Conservation (phyloP, 2,797 vertebrate genomes). For the Atherinosoma microstoma region DNA sequence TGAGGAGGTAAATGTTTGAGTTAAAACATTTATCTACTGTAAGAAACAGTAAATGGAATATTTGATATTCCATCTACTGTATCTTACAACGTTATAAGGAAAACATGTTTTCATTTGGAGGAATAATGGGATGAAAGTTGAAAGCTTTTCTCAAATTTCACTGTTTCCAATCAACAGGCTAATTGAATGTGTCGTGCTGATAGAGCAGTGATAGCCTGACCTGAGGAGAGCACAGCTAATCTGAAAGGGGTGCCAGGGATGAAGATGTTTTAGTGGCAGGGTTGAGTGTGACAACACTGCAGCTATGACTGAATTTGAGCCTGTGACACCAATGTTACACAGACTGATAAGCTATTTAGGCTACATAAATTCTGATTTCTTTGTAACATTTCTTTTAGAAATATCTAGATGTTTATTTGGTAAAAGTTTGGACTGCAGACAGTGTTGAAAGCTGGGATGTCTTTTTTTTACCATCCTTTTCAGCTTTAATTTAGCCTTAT, state of each 20-base stretch:
- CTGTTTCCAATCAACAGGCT: not conserved
- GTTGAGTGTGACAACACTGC: constrained; percentile 22
- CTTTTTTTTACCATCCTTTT: not conserved
- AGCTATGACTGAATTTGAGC: not conserved
- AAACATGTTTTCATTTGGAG: not conserved
- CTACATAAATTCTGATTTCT: not conserved
- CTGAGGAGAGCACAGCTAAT: constrained; percentile 34
- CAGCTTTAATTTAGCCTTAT: constrained; percentile 13
- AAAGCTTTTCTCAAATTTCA: constrained; percentile 15
- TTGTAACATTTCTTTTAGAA: constrained; percentile 1
- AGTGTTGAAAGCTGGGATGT: constrained; percentile 20
- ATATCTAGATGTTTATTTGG: constrained; percentile 8
- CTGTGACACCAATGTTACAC: constrained; percentile 4
- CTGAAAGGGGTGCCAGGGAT: constrained; percentile 27
- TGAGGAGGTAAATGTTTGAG: not conserved
- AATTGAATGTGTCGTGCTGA: constrained; percentile 6
- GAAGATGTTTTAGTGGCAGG: constrained; percentile 11
- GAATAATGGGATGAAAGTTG: not conserved
- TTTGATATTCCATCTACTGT: not conserved
- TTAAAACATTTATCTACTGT: no score
- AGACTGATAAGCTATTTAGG: constrained; percentile 14
- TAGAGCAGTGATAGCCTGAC: constrained; percentile 14
- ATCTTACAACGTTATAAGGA: not conserved
- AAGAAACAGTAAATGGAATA: no score
- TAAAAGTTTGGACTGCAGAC: constrained; percentile 15